Conservation (phyloP, 2,113 vertebrate species). For the Pomatorhinus ruficollis region DNA sequence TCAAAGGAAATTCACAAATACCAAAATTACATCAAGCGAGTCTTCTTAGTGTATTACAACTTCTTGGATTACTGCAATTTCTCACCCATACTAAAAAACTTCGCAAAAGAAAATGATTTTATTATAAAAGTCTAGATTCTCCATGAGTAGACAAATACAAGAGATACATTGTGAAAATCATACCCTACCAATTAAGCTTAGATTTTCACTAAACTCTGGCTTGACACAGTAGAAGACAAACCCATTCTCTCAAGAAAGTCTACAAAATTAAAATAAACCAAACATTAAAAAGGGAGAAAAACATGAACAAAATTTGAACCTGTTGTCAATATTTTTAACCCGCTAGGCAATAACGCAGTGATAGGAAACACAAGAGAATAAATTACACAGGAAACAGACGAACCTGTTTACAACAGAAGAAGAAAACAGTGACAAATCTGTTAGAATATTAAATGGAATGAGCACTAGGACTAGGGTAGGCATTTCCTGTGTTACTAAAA, state of each 20-base stretch:
- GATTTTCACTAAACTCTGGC: neutral
- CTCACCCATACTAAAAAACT: neutral
- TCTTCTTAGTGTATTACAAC: neutral
- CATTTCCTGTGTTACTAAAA: neutral
- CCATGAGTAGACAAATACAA: neutral
- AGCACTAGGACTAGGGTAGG: neutral
- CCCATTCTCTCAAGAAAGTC: neutral
- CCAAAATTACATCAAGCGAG: neutral
- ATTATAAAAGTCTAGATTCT: neutral
- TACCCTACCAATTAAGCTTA: neutral
- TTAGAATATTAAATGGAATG: neutral
- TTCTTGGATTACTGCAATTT: neutral
- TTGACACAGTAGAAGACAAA: neutral
- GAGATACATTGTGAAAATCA: neutral
- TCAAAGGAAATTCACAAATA: neutral
- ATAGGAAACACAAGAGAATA: neutral
- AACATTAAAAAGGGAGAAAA: neutral
- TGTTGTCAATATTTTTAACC: neutral
- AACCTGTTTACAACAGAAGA: neutral
- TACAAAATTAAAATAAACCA: neutral
- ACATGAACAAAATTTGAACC: neutral
- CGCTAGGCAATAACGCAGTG: neutral
- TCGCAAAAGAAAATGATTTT: neutral
- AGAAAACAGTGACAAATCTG: neutral
- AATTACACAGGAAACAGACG: neutral